These are phyloP conservation scores for Sarcophaga caerulescens DNA, from an alignment of 2,888 invertebrate genomes.

Conservation along the genomic window DNA sequence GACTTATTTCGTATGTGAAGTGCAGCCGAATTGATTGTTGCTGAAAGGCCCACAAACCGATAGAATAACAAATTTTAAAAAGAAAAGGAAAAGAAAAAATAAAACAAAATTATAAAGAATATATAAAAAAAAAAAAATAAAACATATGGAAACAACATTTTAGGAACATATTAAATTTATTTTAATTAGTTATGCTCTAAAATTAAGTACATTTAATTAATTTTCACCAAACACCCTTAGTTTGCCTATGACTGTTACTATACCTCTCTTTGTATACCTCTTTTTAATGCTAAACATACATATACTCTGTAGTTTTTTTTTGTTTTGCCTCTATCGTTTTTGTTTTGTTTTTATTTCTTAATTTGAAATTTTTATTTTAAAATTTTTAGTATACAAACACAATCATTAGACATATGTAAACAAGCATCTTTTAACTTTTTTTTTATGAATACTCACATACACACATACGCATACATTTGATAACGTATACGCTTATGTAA, in stretches of 20 bases:
- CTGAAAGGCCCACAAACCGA: constrained; percentile 34
- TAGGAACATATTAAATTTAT: background rate
- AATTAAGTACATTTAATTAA: background rate
- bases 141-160: background rate
- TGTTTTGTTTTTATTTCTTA: background rate
- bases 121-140: constrained; percentile 7
- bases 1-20: constrained; percentile 95
- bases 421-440: no score
- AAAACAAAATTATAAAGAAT: constrained; percentile 17
- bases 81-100: constrained; percentile 43
- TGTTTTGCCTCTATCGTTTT: background rate
- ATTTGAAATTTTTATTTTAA: background rate
- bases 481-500: no score
- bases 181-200: background rate
- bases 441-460: no score
- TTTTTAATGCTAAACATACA: background rate
- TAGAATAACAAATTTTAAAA: constrained; percentile 63
- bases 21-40: constrained; percentile 81
- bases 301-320: background rate
- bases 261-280: background rate
- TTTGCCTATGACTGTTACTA: background rate
- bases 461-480: no score
- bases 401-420: no score
- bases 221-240: background rate
- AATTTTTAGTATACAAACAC: background rate